These are phyloP conservation scores for Dufourea novaeangliae DNA, from an alignment of 1,140 invertebrate genomes.

Conservation along the genomic window DNA sequence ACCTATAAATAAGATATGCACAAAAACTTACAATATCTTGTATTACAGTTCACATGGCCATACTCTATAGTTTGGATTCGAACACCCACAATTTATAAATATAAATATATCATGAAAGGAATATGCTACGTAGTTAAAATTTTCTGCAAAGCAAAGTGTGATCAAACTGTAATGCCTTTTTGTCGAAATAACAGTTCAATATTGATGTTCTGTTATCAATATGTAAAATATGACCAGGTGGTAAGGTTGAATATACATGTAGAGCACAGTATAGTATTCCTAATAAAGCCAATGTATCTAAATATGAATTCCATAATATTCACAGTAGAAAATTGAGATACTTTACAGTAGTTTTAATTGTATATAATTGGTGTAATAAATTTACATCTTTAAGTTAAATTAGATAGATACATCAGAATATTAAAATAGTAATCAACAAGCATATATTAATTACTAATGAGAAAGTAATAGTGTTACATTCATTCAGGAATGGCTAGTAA, in stretches of 20 bases:
- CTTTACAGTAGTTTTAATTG: slow-evolving; percentile 31
- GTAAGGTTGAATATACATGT: slow-evolving; percentile 20
- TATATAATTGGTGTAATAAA: slow-evolving; percentile 10
- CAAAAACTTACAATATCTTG: slow-evolving; percentile 65
- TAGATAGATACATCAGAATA: slow-evolving; percentile 60
- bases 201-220: slow-evolving; percentile 21
- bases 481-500: slow-evolving; percentile 49
- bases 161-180: slow-evolving; percentile 10
- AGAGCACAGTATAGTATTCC: slow-evolving; percentile 26
- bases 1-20: slow-evolving; percentile 57
- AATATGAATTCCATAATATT: slow-evolving; percentile 38
- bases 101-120: background rate
- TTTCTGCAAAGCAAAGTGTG: background rate
- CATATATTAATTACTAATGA: slow-evolving; percentile 24
- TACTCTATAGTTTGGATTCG: slow-evolving; percentile 32
- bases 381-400: slow-evolving; percentile 17
- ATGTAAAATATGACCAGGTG: slow-evolving; percentile 56
- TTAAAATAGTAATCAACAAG: slow-evolving; percentile 16
- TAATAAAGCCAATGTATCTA: slow-evolving; percentile 59
- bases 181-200: slow-evolving; percentile 8
- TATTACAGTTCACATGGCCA: slow-evolving; percentile 56
- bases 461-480: slow-evolving; percentile 38
- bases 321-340: slow-evolving; percentile 31
- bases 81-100: background rate
- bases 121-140: background rate